A percentile compares a stretch with the other conserved stretches of the same genome.
Evolutionary conservation across 2,888 invertebrate species (phyloP).

Genomic region (Nephrotoma flavescens): DNA sequence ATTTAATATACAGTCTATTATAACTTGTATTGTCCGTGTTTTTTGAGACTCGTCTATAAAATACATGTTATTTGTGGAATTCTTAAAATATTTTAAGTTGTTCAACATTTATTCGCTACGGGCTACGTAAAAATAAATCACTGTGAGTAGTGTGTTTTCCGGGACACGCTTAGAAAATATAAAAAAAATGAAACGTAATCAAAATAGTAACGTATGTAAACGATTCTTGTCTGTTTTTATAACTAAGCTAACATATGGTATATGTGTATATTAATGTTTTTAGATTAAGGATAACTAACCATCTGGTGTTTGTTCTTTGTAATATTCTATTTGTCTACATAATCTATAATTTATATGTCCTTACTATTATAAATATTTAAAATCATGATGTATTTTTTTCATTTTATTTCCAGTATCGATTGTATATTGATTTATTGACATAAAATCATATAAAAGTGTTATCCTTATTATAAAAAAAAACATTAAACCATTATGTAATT

Average conservation of each 20-base stretch:
- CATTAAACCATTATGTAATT: not conserved
- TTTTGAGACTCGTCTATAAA: not conserved
- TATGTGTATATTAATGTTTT: not conserved
- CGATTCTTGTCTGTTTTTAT: not conserved
- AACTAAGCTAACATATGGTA: not conserved
- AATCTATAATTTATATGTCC: not conserved
- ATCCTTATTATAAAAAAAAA: not conserved
- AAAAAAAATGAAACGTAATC: not conserved
- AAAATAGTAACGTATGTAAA: not conserved
- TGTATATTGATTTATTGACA: not conserved
- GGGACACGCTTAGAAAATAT: not conserved
- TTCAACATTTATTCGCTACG: not conserved
- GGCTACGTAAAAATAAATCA: not conserved
- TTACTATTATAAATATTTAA: not conserved
- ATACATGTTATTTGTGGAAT: not conserved
- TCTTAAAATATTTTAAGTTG: not conserved
- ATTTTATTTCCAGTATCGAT: not conserved
- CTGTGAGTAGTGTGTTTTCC: not conserved
- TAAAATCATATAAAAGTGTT: not conserved
- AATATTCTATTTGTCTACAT: not conserved
- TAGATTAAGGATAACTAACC: not conserved
- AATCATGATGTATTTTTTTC: not conserved
- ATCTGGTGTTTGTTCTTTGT: not conserved
- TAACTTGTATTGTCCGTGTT: too few relatives aligned
- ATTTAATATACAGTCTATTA: too few relatives aligned